These are phyloP conservation scores for Eupristina koningsbergeri DNA, from an alignment of 1,140 invertebrate genomes.

Conservation along the genomic window DNA sequence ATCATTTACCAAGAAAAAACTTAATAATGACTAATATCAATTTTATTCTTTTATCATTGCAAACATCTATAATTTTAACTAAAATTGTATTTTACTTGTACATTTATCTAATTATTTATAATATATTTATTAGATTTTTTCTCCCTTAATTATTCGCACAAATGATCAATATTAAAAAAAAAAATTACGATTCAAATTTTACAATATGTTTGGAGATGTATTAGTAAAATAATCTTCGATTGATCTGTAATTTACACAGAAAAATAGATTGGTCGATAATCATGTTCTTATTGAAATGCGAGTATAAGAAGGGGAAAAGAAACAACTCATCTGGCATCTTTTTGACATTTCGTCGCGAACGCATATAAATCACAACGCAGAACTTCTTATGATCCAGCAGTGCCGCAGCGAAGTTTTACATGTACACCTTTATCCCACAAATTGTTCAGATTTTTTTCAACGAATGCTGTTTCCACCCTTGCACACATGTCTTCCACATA, in stretches of 20 bases:
- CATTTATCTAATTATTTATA: no score
- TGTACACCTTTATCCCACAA: slow-evolving; percentile 14
- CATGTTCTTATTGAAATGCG: not conserved
- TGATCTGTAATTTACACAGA: slow-evolving; percentile 6
- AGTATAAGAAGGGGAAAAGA: slow-evolving; percentile 1
- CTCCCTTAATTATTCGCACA: no score
- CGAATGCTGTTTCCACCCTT: not conserved
- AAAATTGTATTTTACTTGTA: no score
- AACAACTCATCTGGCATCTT: slow-evolving; percentile 29
- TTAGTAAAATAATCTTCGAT: slow-evolving; percentile 12
- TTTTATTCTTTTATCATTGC: no score
- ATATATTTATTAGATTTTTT: no score
- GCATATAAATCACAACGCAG: slow-evolving; percentile 15
- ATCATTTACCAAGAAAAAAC: no score
- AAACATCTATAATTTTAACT: no score
- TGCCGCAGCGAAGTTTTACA: slow-evolving; percentile 13
- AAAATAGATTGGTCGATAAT: not conserved
- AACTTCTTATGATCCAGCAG: slow-evolving; percentile 31
- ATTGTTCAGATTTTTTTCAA: slow-evolving; percentile 20
- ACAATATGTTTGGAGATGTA: slow-evolving; percentile 5
- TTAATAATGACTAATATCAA: no score
- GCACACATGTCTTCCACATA: not conserved
- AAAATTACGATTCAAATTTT: not conserved
- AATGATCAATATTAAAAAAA: not conserved
- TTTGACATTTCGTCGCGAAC: slow-evolving; percentile 15